phyloP scores from a whole-genome alignment of 2,113 vertebrate genomes.

The Ursus arctos region DNA sequence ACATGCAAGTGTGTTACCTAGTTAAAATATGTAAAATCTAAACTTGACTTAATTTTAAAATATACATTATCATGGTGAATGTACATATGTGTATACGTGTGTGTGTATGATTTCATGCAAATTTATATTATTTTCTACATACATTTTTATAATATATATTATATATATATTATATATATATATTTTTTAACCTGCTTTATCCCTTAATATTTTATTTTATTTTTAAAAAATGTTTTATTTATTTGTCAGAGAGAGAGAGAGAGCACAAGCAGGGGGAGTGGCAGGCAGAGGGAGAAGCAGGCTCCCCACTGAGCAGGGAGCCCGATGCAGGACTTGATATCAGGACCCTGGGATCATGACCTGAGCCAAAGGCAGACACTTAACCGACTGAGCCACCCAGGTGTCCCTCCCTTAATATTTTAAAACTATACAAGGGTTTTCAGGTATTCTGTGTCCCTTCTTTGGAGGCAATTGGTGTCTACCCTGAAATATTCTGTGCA shows the following conservation, averaged over 20 bases:
- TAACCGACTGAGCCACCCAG: neutral
- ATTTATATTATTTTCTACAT: neutral
- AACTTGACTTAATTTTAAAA: neutral
- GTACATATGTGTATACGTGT: neutral
- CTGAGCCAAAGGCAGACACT: neutral
- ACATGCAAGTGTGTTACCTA: neutral
- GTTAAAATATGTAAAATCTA: neutral
- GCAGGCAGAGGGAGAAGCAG: neutral
- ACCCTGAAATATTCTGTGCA: neutral
- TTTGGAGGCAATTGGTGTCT: neutral
- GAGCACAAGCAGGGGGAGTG: neutral
- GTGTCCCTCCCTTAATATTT: neutral
- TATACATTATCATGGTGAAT: neutral
- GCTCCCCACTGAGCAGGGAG: neutral
- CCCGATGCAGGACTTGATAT: neutral
- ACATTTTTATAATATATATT: neutral
- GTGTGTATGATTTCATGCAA: neutral
- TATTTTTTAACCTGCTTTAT: neutral
- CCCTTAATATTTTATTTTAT: neutral
- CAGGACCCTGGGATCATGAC: neutral
- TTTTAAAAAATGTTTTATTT: neutral
- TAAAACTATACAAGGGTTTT: neutral
- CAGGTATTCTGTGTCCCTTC: neutral
- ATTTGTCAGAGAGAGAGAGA: neutral
- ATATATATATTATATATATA: no score